phyloP scores from a whole-genome alignment of 2,888 invertebrate genomes.

The Auanema freiburgensis region DNA sequence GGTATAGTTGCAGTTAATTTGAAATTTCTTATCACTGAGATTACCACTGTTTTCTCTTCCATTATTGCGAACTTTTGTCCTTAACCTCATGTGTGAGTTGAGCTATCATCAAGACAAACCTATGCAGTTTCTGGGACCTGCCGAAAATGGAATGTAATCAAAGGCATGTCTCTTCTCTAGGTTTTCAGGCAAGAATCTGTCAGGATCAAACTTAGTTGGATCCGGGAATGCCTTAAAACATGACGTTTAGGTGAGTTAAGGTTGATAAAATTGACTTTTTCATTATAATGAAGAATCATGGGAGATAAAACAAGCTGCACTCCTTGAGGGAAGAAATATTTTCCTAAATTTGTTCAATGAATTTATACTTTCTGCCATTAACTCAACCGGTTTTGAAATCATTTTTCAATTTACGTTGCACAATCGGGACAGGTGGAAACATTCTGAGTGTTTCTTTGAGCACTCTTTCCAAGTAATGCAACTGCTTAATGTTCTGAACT shows the following conservation, averaged over 20 bases:
- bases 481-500: conserved; percentile 57
- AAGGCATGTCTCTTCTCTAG: conserved; percentile 48
- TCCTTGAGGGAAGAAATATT: conserved; percentile 25
- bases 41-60: conserved; percentile 66
- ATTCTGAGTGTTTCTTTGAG: conserved; percentile 55
- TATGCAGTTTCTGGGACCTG: conserved; percentile 59
- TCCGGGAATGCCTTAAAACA: conserved; percentile 45
- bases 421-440: conserved; percentile 44
- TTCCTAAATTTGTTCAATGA: conserved; percentile 24
- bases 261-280: conserved; percentile 9
- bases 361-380: conserved; percentile 4
- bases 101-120: conserved; percentile 23
- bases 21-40: conserved; percentile 63
- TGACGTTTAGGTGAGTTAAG: conserved; percentile 4
- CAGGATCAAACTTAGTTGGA: conserved; percentile 66
- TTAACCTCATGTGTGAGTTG: conserved; percentile 4
- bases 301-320: conserved; percentile 27
- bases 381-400: conserved; percentile 38
- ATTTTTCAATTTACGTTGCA: conserved; percentile 32
- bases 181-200: conserved; percentile 66
- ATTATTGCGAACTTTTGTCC: conserved; percentile 66
- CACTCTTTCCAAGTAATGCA: conserved; percentile 60
- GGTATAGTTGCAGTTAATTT: conserved; percentile 32
- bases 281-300: conserved; percentile 24
- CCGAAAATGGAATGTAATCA: conserved; percentile 59